Percentiles rank a stretch among this genome's conserved stretches.
Conservation (phyloP, 2,888 invertebrate genomes). For the Netelia melanura region DNA sequence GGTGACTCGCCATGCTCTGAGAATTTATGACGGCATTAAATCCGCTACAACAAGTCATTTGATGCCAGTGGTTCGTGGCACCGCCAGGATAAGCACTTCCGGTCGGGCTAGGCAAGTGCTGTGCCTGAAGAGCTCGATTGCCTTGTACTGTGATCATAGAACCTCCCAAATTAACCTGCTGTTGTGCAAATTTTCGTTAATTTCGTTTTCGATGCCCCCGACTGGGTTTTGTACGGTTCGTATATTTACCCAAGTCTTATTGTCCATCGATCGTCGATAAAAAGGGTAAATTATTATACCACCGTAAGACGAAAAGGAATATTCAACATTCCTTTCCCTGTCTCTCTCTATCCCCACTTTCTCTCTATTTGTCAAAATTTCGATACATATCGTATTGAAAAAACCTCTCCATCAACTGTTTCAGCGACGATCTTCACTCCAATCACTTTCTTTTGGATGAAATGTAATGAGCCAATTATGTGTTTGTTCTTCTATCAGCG, state of each 20-base stretch:
- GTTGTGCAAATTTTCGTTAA: not conserved
- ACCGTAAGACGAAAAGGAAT: not conserved
- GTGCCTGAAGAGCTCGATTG: constrained; percentile 46
- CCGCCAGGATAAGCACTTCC: constrained; percentile 20
- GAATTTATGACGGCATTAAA: constrained; percentile 17
- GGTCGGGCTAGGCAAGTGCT: constrained; percentile 1
- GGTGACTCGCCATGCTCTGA: constrained; percentile 34
- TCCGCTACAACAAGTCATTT: constrained; percentile 24
- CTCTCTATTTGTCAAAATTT: constrained; percentile 31
- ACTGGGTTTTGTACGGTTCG: not conserved
- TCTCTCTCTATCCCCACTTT: not conserved
- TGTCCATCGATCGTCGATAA: constrained; percentile 49
- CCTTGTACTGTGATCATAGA: constrained; percentile 31
- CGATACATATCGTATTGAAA: constrained; percentile 16
- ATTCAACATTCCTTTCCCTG: constrained; percentile 5
- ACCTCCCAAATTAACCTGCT: constrained; percentile 45
- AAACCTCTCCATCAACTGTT: constrained; percentile 14
- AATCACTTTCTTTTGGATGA: not conserved
- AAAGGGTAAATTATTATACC: constrained; percentile 6
- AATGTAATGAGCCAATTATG: not conserved
- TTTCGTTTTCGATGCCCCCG: not conserved
- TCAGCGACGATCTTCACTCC: constrained; percentile 19
- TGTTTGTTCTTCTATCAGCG: not conserved
- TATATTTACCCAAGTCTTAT: constrained; percentile 57
- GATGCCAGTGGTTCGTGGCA: constrained; percentile 41